Conservation (phyloP, 2,113 vertebrate genomes). For the Poecile atricapillus region DNA sequence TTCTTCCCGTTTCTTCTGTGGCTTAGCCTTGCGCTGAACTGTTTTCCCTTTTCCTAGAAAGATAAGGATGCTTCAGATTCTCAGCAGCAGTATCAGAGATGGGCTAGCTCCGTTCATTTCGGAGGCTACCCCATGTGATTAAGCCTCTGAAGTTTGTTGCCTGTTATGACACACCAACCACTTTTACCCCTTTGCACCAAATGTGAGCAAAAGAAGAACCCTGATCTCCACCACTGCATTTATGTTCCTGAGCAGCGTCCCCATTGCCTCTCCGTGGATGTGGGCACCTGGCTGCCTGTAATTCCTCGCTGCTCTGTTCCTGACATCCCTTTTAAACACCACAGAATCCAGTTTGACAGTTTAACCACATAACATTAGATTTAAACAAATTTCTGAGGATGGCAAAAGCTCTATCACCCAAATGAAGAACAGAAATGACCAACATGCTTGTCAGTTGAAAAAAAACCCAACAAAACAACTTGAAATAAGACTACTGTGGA, state of each 20-base stretch:
- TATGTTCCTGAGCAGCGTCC: neutral
- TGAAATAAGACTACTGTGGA: neutral
- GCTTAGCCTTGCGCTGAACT: conserved; percentile 84
- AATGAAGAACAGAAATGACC: neutral
- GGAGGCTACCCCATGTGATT: neutral
- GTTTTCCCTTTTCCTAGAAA: conserved; percentile 82
- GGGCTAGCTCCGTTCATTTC: neutral
- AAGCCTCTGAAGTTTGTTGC: neutral
- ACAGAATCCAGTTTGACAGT: neutral
- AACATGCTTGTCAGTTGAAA: neutral
- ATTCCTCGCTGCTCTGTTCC: neutral
- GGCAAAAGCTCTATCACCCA: neutral
- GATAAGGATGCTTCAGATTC: conserved; percentile 13
- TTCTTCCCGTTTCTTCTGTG: conserved; percentile 87
- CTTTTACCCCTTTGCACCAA: neutral
- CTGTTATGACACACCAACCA: neutral
- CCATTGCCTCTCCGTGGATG: neutral
- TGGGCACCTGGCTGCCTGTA: neutral
- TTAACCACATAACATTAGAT: neutral
- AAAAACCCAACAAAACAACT: neutral
- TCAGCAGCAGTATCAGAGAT: neutral
- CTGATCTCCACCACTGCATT: neutral
- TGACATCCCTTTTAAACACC: neutral
- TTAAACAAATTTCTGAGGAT: neutral
- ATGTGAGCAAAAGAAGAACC: neutral